Base-by-base conservation (phyloP, 2,797 vertebrate genomes). In the Cossypha dichroa region DNA sequence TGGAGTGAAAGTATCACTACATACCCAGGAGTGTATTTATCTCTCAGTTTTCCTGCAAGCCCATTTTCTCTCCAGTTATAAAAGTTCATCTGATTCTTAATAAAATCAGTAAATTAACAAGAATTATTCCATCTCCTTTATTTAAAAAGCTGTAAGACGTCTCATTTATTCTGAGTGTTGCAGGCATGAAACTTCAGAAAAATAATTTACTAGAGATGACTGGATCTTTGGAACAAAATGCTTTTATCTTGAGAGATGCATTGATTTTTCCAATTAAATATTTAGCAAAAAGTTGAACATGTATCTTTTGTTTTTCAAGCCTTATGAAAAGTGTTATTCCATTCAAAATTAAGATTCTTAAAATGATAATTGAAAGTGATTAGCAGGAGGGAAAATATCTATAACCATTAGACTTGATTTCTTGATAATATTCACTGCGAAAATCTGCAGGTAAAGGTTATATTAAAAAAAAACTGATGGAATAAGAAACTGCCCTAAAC, bases 51-150 rank as follows among this genome's bases (percentile, higher is more conserved):
- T 68, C 17, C 31, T 64, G 41, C 73, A 84, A 88, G 38, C 5
- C 15, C 38, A 31, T 93, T 91, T 90, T 86, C 34, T 70, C 29
- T 86, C n/a, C 69, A 75, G 66, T 91, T 74, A 33, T 38, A 40
- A 49, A 91, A 73, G 49, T 81, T 93, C 46, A 56, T 94, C 82
- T 93, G 28, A 19, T 91, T 29, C 40, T 88, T 88, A 70, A 54
- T 92, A 77, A 77, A 64, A 60, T 80, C 67, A 77, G 36, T 75
- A 63, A 93, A 93, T 87, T 91, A 93, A 87, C 77, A 93, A 89
- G 77, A 93, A 95, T 83, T 90, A 84, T 69, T 70, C 29, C 21
- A 56, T 84, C 54, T 62, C 52, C 78, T 95, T 95, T 88, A 70
- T 93, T 88, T 69, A 81, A 93, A 96, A 95, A 88, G 23, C 58